Base-by-base conservation (phyloP, 2,888 invertebrate species). In the Suillia variegata region DNA sequence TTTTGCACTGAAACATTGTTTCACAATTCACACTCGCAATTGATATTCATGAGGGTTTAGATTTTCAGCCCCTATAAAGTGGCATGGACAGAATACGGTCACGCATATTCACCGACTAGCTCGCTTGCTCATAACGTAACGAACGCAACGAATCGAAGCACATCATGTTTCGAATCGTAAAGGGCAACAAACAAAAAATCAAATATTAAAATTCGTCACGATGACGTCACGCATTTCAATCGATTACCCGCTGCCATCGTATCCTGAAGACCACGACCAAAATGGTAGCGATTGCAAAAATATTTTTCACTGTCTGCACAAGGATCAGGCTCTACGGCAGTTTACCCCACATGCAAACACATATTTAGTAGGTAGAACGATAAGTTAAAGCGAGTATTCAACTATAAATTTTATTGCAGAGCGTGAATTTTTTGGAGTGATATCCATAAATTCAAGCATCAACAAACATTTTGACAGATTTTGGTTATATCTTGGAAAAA, bases 211-310 rank as follows among this genome's bases (percentile, higher is more conserved):
- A 80, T 80, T 80, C 80, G 80, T 74, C 78, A 79, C 74, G 77
- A 80, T 79, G 78, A 80, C 79, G 79, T 80, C 78, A 80, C 78
- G 80, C 73, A 61, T 53, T 56, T 66, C 68, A 79, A 80, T 78
- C 76, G 78, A 80, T 80, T 80, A 76, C 65, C 57, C 68, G 64
- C 72, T 70, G 74, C 62, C 72, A 71, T 74, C 74, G 67, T 69
- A 56, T 71, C 75, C 73, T 67, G 64, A 10, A 38, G 31, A 38
- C 12, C 13, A 38, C 38, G 38, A 26, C 4, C 38, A 26, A 26
- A 26, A 26, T 26, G n/a, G n/a, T n/a, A n/a, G n/a, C n/a, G 12
- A 31, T 8, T 31, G 31, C 31, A 31, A 31, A 31, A 31, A 31
- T 31, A 31, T 31, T 31, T 6, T 8, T n/a, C 6, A 31, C 6